Evolutionary conservation across 2,113 vertebrate genomes (phyloP), one percentile per base, ranked within the genome.

Genomic region (Urocolius indicus): DNA sequence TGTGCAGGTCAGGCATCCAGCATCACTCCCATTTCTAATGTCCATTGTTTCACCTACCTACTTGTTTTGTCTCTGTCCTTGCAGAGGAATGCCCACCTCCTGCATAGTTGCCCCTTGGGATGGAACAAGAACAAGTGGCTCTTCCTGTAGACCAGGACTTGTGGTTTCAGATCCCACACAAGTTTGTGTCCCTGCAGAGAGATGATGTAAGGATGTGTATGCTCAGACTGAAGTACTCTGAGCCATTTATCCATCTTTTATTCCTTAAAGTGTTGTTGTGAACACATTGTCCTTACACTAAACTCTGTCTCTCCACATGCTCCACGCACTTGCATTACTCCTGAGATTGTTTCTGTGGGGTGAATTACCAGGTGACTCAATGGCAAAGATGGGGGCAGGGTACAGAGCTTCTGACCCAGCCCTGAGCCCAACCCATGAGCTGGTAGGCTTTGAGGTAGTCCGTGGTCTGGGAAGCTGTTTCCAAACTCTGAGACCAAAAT

Each of bases 301-400:
- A 32, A 41, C 16, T 61, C 1, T 29, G n/a, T 36, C 48, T 68
- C 17, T 65, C 43, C 4, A 23, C 84, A 30, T 13, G 13, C 27
- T 66, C 41, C 32, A 10, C 0, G 0, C 20, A 26, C 2, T 0
- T 11, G 34, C 32, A 32, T n/a, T 20, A 16, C 16, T 11, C 10
- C 23, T 23, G 23, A 41, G 22, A 46, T 52, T 11, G 5, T 22
- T 41, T 65, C 17, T 17, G 5, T 27, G 57, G 20, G 23, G 16
- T 13, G 19, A 73, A 16, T 69, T 59, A 18, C 11, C 43, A 26
- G 26, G 13, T 58, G 45, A 30, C 19, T 13, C 2, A 2, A 29
- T 23, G 45, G 34, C 9, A 12, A 46, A 65, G 16, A 32, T 34
- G 20, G 68, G 68, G 63, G 36, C 30, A 13, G 17, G 13, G 17